Evolutionary conservation across 2,113 vertebrate genomes (phyloP).

Genomic region (Typhlomys cinereus): DNA sequence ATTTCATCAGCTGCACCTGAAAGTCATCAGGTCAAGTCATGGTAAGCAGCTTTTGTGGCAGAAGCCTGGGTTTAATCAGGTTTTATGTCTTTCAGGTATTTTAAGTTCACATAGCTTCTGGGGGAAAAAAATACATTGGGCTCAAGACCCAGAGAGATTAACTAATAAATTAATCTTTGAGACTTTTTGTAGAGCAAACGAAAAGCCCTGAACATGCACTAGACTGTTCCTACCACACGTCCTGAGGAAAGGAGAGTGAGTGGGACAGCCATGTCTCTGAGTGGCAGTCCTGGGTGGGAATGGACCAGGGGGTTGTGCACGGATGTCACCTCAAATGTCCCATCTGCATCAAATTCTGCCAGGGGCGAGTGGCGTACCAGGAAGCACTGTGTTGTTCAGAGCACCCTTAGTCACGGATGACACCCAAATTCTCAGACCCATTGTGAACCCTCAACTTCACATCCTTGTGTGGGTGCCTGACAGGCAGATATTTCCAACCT

Average conservation of each 20-base stretch:
- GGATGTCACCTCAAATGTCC: not conserved
- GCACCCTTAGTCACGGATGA: not conserved
- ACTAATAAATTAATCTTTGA: constrained; percentile 59
- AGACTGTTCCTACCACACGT: not conserved
- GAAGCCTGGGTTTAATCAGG: constrained; percentile 35
- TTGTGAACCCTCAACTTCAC: not conserved
- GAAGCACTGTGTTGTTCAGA: not conserved
- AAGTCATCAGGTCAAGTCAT: not conserved
- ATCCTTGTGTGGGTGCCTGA: not conserved
- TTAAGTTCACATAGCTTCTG: constrained; percentile 11
- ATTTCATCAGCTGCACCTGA: constrained; percentile 23
- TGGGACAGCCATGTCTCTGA: not conserved
- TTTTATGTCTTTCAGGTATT: constrained; percentile 34
- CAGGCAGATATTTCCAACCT: not conserved
- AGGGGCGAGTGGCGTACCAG: not conserved
- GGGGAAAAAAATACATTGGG: not conserved
- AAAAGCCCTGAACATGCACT: not conserved
- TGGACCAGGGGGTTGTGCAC: not conserved
- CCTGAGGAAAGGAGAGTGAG: not conserved
- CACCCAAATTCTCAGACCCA: not conserved
- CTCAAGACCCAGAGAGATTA: constrained; percentile 35
- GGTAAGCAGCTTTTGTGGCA: constrained; percentile 37
- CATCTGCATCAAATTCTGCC: not conserved
- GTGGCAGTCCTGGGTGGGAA: not conserved
- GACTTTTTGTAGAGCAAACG: not conserved